Evolutionary conservation across 2,113 vertebrate species (phyloP).

Genomic region (Lepus timidus): DNA sequence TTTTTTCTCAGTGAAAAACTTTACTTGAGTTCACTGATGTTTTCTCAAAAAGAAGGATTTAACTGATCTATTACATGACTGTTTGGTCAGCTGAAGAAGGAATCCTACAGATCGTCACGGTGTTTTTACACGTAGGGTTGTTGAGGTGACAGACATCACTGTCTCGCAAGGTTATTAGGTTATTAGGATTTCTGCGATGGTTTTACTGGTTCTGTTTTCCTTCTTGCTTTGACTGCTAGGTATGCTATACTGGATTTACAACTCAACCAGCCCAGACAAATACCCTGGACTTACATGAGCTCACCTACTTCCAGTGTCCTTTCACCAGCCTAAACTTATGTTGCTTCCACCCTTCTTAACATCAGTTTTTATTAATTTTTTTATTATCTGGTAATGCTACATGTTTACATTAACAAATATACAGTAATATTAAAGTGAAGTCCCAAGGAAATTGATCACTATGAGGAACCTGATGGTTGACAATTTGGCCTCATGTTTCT

Average conservation of each 20-base stretch:
- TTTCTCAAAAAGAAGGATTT: not conserved
- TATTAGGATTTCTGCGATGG: not conserved
- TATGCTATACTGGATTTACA: not conserved
- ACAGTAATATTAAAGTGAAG: not conserved
- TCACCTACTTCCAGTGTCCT: not conserved
- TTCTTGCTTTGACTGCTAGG: slow-evolving; percentile 22
- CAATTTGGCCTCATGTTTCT: not conserved
- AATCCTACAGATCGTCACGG: not conserved
- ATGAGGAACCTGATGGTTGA: not conserved
- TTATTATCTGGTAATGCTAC: not conserved
- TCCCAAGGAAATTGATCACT: not conserved
- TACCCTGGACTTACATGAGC: not conserved
- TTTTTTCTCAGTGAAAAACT: not conserved
- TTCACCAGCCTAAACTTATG: not conserved
- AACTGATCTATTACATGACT: not conserved
- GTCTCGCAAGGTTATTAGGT: not conserved
- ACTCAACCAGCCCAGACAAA: not conserved
- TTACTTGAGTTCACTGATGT: not conserved
- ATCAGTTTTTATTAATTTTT: not conserved
- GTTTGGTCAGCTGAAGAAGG: not conserved
- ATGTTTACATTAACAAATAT: not conserved
- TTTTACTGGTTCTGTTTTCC: not conserved
- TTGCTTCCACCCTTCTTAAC: not conserved
- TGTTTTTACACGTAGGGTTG: not conserved
- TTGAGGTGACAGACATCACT: not conserved